Conservation (phyloP, 2,888 invertebrate species). For the Drosophila melanosoma region DNA sequence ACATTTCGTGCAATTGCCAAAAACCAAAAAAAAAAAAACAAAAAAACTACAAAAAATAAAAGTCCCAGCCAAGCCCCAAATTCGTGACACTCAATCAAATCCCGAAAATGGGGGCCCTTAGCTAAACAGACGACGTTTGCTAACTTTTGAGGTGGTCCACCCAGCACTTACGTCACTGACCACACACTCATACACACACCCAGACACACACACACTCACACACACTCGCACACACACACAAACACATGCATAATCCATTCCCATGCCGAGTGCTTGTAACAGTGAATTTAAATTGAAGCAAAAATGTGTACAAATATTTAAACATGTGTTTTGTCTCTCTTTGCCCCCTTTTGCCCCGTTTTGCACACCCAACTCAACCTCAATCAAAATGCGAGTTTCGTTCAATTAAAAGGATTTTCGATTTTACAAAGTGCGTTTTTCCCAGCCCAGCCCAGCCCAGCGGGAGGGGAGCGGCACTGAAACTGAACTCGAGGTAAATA, state of each 20-base stretch:
- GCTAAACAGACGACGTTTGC: constrained; percentile 33
- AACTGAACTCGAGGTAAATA: constrained; percentile 63
- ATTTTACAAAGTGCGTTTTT: constrained; percentile 76
- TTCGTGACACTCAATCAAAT: constrained; percentile 46
- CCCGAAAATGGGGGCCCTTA: constrained; percentile 40
- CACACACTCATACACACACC: constrained; percentile 21
- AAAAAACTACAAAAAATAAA: background rate
- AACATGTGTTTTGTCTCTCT: constrained; percentile 42
- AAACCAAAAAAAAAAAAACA: constrained; percentile 1
- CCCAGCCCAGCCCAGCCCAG: background rate
- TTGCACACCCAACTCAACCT: constrained; percentile 5
- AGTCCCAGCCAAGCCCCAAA: constrained; percentile 27
- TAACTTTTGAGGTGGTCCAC: constrained; percentile 48
- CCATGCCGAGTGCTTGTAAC: constrained; percentile 42
- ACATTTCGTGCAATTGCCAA: constrained; percentile 22
- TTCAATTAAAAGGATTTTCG: constrained; percentile 78
- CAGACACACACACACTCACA: background rate
- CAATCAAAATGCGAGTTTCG: constrained; percentile 60
- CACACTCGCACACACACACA: background rate
- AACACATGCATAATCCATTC: constrained; percentile 25
- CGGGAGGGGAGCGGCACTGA: constrained; percentile 1
- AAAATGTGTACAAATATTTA: constrained; percentile 73
- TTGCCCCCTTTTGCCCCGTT: background rate
- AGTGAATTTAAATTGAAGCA: constrained; percentile 77
- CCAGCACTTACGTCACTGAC: constrained; percentile 50